Base-by-base conservation (phyloP, 64 coral and sea anemone species). In the Acropora tenuis region DNA sequence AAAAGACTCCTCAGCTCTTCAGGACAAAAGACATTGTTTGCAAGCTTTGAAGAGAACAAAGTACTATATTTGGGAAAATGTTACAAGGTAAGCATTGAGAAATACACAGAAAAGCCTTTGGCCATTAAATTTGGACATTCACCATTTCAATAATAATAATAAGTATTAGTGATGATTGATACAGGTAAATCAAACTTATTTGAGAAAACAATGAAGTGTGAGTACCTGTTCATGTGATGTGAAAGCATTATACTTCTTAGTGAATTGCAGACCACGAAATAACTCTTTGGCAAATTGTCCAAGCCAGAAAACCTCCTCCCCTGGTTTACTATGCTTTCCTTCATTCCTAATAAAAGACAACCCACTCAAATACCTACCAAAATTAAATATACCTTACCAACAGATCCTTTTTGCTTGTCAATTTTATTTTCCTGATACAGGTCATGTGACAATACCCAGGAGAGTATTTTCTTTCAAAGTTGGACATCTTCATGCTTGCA, bases 211-310 rank as follows among this genome's bases (percentile, higher is more conserved):
- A 63, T 63, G 60, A 10, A 63, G 8, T 63, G 52, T 55, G 60
- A 63, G 40, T 85, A 85, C 82, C 82, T 85, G 48, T 6, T 48
- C 45, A 8, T 8, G 45, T 71, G 65, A 40, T 12, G 44, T 18
- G 45, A 68, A 50, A 30, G 66, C 2, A 0, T 12, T 0, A 72
- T 72, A 44, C 43, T 3, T 48, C 45, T 85, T 10, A 20, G 0
- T 8, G 40, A 71, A 69, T 72, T 45, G 63, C 16, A 85, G 18
- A 30, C 3, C 1, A 49, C 66, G 82, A 48, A 85, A 85, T 12
- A 49, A 1, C 6, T 85, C 82, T 50, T 85, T 85, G 17, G 82
- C 82, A 85, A 71, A 49, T 85, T 71, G 63, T 3, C 44, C 82
- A 85, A 85, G 50, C 82, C 65, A 50, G 18, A 47, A 30, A 40